phyloP scores from a whole-genome alignment of 2,113 vertebrate genomes.

The Halichoeres trimaculatus region DNA sequence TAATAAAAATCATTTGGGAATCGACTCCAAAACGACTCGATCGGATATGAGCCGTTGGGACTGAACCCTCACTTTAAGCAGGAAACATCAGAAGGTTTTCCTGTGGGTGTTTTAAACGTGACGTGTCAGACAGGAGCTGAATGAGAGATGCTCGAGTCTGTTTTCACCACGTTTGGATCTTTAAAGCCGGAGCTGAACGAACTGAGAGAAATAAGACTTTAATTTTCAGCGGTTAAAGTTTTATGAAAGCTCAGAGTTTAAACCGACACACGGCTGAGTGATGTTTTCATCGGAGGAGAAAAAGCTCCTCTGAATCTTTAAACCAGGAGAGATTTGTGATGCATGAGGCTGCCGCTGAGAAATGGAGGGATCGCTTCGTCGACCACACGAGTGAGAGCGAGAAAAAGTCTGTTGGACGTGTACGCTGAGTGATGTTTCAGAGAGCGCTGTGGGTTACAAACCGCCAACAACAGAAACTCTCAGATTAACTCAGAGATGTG shows the following conservation, averaged over 20 bases:
- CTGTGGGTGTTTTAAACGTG: too few relatives aligned
- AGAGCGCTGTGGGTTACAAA: neutral
- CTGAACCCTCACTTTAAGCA: too few relatives aligned
- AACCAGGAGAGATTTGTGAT: neutral
- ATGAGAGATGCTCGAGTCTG: too few relatives aligned
- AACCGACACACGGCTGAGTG: slow-evolving; percentile 19
- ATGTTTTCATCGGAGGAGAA: slow-evolving; percentile 37
- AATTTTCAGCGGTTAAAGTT: slow-evolving; percentile 30
- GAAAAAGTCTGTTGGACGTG: slow-evolving; percentile 9
- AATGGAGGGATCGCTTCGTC: slow-evolving; percentile 8
- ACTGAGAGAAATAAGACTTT: slow-evolving; percentile 20
- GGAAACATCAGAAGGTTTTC: too few relatives aligned
- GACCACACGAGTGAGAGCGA: neutral
- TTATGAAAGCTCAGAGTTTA: slow-evolving; percentile 24
- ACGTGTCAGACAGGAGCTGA: too few relatives aligned
- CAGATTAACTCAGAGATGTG: too few relatives aligned
- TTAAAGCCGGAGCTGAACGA: too few relatives aligned
- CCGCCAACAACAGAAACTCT: too few relatives aligned
- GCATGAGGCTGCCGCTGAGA: slow-evolving; percentile 2
- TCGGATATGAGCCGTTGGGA: too few relatives aligned
- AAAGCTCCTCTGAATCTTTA: slow-evolving; percentile 15
- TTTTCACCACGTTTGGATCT: too few relatives aligned
- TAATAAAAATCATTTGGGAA: too few relatives aligned
- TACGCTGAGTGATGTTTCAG: slow-evolving; percentile 28
- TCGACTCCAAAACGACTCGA: too few relatives aligned